Conservation (phyloP, 2,797 vertebrate genomes). For the Zonotrichia albicollis region DNA sequence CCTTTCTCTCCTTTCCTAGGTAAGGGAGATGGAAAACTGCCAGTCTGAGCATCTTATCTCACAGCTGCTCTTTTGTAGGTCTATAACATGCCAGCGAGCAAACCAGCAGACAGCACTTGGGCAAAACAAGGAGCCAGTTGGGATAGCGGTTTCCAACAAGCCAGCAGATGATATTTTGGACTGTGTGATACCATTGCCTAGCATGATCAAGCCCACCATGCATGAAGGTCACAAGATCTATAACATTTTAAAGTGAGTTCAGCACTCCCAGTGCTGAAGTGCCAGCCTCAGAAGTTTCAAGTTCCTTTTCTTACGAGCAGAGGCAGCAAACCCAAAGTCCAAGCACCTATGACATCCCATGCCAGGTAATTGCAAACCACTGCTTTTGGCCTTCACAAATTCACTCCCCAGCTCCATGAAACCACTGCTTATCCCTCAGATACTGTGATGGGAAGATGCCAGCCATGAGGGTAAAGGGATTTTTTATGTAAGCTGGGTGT, state of each 20-base stretch:
- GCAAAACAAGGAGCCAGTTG: background rate
- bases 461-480: background rate
- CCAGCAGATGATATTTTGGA: background rate
- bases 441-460: background rate
- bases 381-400: background rate
- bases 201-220: background rate
- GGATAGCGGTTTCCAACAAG: background rate
- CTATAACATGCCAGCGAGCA: background rate
- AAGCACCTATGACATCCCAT: background rate
- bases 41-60: background rate
- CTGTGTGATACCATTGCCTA: background rate
- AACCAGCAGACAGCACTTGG: background rate
- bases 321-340: background rate
- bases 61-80: background rate
- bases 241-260: background rate
- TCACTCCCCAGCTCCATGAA: background rate
- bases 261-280: background rate
- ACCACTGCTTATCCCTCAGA: background rate
- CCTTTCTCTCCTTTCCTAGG: background rate
- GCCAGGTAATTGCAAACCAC: background rate
- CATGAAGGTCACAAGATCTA: accelerated
- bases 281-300: background rate
- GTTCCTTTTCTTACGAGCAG: background rate
- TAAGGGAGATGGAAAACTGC: background rate
- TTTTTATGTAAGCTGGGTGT: background rate